These are phyloP conservation scores for Drosophila obscura DNA, from an alignment of 1,140 invertebrate genomes.

Conservation along the genomic window DNA sequence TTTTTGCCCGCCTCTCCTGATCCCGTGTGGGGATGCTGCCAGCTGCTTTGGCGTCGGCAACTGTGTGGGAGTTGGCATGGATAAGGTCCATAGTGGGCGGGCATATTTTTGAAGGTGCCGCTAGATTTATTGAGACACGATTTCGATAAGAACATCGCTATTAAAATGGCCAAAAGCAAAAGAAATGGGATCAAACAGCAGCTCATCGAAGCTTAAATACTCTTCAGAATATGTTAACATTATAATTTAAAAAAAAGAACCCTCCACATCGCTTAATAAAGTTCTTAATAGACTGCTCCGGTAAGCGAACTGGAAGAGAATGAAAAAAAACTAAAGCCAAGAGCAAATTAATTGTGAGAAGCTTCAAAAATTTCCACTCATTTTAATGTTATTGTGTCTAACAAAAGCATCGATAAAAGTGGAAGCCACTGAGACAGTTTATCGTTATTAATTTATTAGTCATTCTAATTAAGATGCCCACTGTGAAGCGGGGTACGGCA, in stretches of 20 bases:
- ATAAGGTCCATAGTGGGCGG: conserved; percentile 26
- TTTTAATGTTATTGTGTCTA: no score
- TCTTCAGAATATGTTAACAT: conserved; percentile 4
- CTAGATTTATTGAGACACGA: conserved; percentile 78
- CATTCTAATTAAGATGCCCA: no score
- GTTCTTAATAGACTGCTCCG: no score
- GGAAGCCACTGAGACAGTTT: no score
- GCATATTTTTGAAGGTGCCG: conserved; percentile 48
- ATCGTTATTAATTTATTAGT: no score
- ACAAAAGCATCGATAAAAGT: no score
- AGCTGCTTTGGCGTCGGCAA: conserved; percentile 17
- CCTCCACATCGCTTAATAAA: background rate
- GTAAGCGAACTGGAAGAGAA: no score
- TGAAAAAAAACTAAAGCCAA: no score
- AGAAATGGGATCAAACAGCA: background rate
- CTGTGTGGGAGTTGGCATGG: conserved; percentile 10
- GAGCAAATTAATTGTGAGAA: no score
- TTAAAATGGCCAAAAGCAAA: conserved; percentile 28
- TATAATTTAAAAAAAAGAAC: background rate
- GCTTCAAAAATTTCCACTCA: no score
- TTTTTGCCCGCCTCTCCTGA: conserved; percentile 21
- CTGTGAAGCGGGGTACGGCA: no score
- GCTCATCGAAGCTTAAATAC: conserved; percentile 12
- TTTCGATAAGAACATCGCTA: conserved; percentile 64
- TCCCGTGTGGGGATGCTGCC: conserved; percentile 23